A percentile compares a stretch with the other conserved stretches of the same genome.
phyloP scores from a whole-genome alignment of 2,113 vertebrate species.

The Bubalus kerabau region DNA sequence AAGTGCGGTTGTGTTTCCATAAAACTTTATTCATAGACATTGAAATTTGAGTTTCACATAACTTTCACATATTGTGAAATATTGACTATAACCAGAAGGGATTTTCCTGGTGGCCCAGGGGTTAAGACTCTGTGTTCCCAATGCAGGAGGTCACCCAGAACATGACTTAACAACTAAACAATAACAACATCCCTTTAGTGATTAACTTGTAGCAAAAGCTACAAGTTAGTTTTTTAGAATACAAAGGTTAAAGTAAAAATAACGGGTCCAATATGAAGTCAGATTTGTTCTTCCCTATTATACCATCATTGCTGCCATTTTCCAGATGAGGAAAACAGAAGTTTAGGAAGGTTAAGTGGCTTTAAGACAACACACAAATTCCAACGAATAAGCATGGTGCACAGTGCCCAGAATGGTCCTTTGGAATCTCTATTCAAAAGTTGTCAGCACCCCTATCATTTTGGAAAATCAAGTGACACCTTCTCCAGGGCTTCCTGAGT shows the following conservation, averaged over 20 bases:
- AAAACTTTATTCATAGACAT: not conserved
- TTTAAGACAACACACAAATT: not conserved
- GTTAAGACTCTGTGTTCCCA: not conserved
- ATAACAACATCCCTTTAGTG: not conserved
- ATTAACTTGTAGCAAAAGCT: not conserved
- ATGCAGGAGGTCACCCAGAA: not conserved
- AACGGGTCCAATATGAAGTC: not conserved
- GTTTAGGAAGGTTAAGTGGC: not conserved
- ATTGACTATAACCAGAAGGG: not conserved
- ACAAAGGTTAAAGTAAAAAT: not conserved
- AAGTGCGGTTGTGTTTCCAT: not conserved
- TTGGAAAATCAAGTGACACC: not conserved
- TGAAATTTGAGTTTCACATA: not conserved
- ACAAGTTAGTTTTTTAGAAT: not conserved
- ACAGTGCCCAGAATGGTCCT: not conserved
- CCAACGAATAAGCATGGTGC: not conserved
- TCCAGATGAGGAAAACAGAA: not conserved
- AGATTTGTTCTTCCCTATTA: not conserved
- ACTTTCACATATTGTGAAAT: not conserved
- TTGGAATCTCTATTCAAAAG: not conserved
- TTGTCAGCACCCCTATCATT: not conserved
- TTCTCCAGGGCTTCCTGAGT: not conserved
- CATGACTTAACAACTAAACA: not conserved
- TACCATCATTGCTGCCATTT: not conserved
- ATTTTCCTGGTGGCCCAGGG: not conserved